Evolutionary conservation across 1,140 invertebrate species (phyloP), one percentile per base, ranked within the genome.

Genomic region (Dendrolimus punctatus): DNA sequence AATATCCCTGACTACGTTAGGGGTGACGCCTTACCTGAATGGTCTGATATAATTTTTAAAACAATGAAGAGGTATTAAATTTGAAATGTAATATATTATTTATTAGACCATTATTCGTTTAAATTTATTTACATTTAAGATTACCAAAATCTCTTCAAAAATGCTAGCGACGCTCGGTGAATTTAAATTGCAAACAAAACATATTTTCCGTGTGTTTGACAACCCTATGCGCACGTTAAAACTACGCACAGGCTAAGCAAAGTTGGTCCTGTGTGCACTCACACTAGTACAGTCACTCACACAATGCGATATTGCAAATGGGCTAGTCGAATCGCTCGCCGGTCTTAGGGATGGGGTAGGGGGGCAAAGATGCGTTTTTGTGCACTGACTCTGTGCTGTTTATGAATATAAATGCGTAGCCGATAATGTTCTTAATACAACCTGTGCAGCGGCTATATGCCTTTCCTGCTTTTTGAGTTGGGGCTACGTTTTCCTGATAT

Each of bases 251-350:
- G 74, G 73, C 80, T 84, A 84, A 84, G 80, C 78, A 76, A 80
- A 71, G 64, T 66, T 54, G 56, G 55, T 64, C 46, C 60, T 62
- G 74, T 80, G 77, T 76, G 76, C 55, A 58, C 73, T 46, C 70
- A 69, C 71, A 69, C 66, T 23, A 36, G 60, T 72, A 74, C 68
- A 71, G 61, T 65, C 71, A 80, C 82, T 69, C 82, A 83, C 79
- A 85, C 79, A 81, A 83, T 79, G 74, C 58, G 66, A 78, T 80
- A 76, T 82, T 78, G 82, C 82, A 82, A 83, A 85, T 82, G 77
- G 82, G 80, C 80, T 85, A 82, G 77, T 81, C 80, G 80, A 81
- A 85, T 85, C 77, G 73, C 74, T 77, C 71, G 73, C 72, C 76
- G 69, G 68, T 68, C 68, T 59, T 66, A 65, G 69, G 63, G 64